These are phyloP conservation scores for Drosophila aff. DNA, from an alignment of 1,140 invertebrate species.

Conservation along the genomic window DNA sequence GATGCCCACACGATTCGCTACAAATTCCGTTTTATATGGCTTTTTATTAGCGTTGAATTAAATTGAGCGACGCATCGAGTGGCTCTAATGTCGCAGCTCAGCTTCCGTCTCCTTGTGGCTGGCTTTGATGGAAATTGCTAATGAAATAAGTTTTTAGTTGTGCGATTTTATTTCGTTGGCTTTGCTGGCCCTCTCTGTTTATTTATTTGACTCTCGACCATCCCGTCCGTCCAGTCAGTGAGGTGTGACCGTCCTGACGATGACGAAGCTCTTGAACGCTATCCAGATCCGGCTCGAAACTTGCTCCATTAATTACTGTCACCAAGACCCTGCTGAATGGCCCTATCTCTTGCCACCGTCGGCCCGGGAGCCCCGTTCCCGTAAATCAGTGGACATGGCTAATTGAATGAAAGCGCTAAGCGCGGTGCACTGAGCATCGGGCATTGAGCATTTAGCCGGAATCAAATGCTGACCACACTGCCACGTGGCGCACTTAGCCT, in stretches of 20 bases:
- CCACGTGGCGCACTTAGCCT: slow-evolving; percentile 28
- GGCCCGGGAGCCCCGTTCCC: slow-evolving; percentile 4
- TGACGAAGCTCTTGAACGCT: slow-evolving; percentile 48
- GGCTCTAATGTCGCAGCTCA: slow-evolving; percentile 13
- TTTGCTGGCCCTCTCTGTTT: slow-evolving; percentile 31
- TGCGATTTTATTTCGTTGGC: slow-evolving; percentile 66
- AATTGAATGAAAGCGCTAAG: slow-evolving; percentile 58
- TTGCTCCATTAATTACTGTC: slow-evolving; percentile 60
- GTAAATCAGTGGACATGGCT: slow-evolving; percentile 59
- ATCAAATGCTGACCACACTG: slow-evolving; percentile 40
- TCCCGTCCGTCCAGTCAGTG: slow-evolving; percentile 14
- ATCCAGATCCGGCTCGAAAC: slow-evolving; percentile 38
- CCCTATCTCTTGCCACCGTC: not conserved
- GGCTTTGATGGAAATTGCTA: slow-evolving; percentile 77
- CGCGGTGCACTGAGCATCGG: slow-evolving; percentile 18
- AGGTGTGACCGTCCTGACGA: slow-evolving; percentile 52
- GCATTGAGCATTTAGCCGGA: slow-evolving; percentile 14
- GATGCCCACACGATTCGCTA: slow-evolving; percentile 45
- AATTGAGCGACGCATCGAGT: slow-evolving; percentile 70
- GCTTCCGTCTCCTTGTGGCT: slow-evolving; percentile 31
- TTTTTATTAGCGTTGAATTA: slow-evolving; percentile 81
- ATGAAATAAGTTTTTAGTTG: slow-evolving; percentile 81
- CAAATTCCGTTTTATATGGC: slow-evolving; percentile 67
- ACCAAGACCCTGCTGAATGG: slow-evolving; percentile 26
- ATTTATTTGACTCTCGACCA: slow-evolving; percentile 55